Conservation (phyloP, 35 echinoderm and acorn worm genomes). For the Diadema setosum region DNA sequence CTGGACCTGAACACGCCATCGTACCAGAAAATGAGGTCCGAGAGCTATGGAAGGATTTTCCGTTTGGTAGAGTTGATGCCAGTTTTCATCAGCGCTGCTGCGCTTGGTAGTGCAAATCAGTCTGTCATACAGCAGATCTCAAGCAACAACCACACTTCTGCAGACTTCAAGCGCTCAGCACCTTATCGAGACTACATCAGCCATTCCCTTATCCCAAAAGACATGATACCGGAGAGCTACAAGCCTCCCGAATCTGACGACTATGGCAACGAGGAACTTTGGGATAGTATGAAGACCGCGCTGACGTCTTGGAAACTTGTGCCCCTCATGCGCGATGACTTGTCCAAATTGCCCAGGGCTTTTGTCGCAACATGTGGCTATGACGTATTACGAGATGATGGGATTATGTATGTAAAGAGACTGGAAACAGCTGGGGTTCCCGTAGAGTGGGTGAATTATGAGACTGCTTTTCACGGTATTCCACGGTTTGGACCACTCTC, state of each 20-base stretch:
- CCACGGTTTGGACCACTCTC: background rate
- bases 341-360: slow-evolving; percentile 45
- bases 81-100: background rate
- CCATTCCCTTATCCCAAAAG: slow-evolving; percentile 12
- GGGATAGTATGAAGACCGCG: background rate
- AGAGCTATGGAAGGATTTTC: background rate
- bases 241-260: background rate
- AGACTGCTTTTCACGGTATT: slow-evolving; percentile 69
- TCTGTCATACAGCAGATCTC: background rate
- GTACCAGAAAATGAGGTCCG: background rate
- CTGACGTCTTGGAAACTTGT: background rate
- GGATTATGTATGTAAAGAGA: slow-evolving; percentile 51
- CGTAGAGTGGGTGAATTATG: slow-evolving; percentile 50
- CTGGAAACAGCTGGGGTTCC: slow-evolving; percentile 51
- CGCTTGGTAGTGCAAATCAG: background rate
- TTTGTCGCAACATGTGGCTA: slow-evolving; percentile 64
- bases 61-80: background rate
- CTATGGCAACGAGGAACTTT: background rate
- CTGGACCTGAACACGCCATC: slow-evolving; percentile 25
- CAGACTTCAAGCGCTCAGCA: background rate
- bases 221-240: background rate
- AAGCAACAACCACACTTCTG: background rate
- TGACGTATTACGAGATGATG: slow-evolving; percentile 70
- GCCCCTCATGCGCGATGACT: slow-evolving; percentile 30
- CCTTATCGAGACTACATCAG: background rate